Conservation (phyloP, 2,797 vertebrate genomes). For the Paedocypris micromegethes region DNA sequence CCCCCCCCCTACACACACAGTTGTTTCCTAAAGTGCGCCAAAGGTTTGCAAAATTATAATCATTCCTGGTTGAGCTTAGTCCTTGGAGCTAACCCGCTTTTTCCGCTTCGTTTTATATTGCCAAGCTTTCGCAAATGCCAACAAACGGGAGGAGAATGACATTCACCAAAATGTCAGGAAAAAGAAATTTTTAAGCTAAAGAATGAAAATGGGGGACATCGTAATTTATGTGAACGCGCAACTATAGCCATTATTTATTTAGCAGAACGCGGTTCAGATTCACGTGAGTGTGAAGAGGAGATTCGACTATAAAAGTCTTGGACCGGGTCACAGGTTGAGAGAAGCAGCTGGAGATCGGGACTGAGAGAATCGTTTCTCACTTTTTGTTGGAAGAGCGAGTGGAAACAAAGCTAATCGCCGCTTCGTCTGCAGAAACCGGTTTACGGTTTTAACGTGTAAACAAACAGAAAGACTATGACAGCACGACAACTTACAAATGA, state of each 20-base stretch:
- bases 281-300: background rate
- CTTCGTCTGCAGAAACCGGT: background rate
- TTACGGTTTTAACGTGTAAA: no score
- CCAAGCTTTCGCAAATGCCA: constrained; percentile 58
- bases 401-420: background rate
- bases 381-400: background rate
- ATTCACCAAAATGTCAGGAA: background rate
- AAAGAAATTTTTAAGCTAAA: background rate
- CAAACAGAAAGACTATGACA: constrained; percentile 34
- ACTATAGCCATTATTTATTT: no score
- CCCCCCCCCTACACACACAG: constrained; percentile 14
- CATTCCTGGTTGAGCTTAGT: constrained; percentile 71
- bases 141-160: constrained; percentile 9
- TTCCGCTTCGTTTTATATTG: constrained; percentile 65
- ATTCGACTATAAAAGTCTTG: constrained; percentile 15
- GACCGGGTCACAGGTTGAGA: constrained; percentile 17
- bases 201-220: background rate
- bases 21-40: constrained; percentile 41
- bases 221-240: background rate
- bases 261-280: no score
- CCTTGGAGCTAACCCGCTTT: constrained; percentile 60
- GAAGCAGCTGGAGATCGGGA: constrained; percentile 28
- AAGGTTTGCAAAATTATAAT: constrained; percentile 57
- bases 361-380: background rate
- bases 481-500: constrained; percentile 60